phyloP scores from a whole-genome alignment of 2,113 vertebrate species.

The Amblyopsis rosae region DNA sequence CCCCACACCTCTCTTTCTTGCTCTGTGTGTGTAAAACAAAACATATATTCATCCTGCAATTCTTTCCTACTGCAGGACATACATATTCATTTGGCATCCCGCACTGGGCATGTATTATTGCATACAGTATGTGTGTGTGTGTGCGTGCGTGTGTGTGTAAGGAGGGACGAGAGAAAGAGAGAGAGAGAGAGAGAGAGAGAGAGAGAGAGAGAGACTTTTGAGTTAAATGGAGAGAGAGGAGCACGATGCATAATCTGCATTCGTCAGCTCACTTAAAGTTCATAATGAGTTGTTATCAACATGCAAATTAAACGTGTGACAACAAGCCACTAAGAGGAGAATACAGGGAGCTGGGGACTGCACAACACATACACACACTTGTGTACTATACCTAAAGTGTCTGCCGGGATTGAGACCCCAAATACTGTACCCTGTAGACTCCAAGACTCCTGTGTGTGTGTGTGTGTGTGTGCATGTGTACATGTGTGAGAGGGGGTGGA shows the following conservation, averaged over 20 bases:
- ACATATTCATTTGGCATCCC: constrained; percentile 53
- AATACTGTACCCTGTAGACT: neutral
- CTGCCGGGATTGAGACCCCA: neutral
- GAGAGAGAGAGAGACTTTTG: neutral
- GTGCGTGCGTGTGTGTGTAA: constrained; percentile 2
- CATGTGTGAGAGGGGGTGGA: neutral
- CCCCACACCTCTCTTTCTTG: neutral
- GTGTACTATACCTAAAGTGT: neutral
- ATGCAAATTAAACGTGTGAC: constrained; percentile 57
- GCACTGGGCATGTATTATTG: neutral
- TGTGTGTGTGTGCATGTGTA: constrained; percentile 1
- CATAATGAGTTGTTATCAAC: constrained; percentile 58
- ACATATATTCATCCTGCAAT: constrained; percentile 35
- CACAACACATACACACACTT: neutral
- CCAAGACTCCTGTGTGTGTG: neutral
- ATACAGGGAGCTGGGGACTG: constrained; percentile 23
- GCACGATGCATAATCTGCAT: constrained; percentile 55
- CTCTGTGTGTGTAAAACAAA: constrained; percentile 20
- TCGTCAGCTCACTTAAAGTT: constrained; percentile 57
- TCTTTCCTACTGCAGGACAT: constrained; percentile 49
- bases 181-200: neutral
- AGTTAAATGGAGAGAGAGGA: neutral
- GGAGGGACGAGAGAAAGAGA: neutral
- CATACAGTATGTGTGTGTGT: constrained; percentile 18
- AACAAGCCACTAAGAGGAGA: constrained; percentile 47